These are phyloP conservation scores for Aix galericulata DNA, from an alignment of 2,113 vertebrate genomes.

Conservation along the genomic window DNA sequence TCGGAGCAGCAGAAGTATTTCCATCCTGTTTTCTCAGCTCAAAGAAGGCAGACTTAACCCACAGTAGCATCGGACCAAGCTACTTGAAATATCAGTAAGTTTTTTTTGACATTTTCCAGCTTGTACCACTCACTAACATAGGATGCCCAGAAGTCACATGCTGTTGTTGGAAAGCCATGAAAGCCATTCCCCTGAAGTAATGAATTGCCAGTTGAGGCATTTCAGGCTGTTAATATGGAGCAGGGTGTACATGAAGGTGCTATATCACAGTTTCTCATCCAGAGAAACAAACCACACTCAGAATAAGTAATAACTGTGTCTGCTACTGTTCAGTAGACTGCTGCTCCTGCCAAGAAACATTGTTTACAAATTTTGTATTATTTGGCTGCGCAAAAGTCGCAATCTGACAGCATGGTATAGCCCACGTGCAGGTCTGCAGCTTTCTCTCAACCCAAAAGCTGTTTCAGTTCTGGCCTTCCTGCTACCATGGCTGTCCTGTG, in stretches of 20 bases:
- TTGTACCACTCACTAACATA: neutral
- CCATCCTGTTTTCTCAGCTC: neutral
- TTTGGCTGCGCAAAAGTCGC: neutral
- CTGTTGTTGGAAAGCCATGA: neutral
- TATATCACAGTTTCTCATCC: neutral
- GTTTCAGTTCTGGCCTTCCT: neutral
- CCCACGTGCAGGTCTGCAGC: neutral
- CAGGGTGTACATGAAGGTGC: neutral
- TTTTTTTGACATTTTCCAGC: neutral
- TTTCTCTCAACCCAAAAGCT: neutral
- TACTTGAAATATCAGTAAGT: neutral
- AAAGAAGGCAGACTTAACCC: neutral
- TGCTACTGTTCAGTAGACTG: neutral
- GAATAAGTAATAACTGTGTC: neutral
- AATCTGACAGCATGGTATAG: neutral
- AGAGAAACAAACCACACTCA: neutral
- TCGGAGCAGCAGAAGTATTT: conserved; percentile 8
- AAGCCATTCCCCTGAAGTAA: neutral
- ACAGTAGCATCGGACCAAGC: neutral
- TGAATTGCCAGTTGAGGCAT: neutral
- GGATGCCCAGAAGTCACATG: neutral
- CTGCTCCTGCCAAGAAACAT: neutral
- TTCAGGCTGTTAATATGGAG: neutral
- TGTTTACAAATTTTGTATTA: neutral
- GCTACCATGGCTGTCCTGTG: neutral